Evolutionary conservation across 2,888 invertebrate species (phyloP).

Genomic region (Callyntrura guangdongensis): DNA sequence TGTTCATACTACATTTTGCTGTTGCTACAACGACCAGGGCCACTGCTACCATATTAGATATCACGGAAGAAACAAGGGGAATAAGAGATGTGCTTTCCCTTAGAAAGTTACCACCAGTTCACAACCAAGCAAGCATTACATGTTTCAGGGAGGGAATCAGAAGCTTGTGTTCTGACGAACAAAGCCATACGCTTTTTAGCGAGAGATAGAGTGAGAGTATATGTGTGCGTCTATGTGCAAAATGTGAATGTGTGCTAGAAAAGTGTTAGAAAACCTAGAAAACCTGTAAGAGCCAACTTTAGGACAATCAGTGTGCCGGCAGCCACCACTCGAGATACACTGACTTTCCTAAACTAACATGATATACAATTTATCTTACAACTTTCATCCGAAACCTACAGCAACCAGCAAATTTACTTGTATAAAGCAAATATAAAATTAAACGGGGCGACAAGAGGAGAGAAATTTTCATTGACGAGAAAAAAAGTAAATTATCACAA

Average conservation of each 20-base stretch:
- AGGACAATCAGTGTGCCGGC: conserved; percentile 80
- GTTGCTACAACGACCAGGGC: background rate
- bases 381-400: background rate
- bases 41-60: background rate
- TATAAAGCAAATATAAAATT: conserved; percentile 18
- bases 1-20: background rate
- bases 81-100: conserved; percentile 67
- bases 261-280: too few species aligned
- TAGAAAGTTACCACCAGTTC: background rate
- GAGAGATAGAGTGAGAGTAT: background rate
- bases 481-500: background rate
- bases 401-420: background rate
- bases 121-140: background rate
- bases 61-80: background rate
- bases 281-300: conserved; percentile 78
- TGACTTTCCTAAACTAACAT: background rate
- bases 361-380: conserved; percentile 34
- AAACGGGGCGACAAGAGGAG: background rate
- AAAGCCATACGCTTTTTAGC: background rate
- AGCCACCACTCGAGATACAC: conserved; percentile 78
- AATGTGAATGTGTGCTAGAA: conserved; percentile 66
- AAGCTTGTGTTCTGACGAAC: conserved; percentile 13
- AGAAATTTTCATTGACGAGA: conserved; percentile 20
- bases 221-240: conserved; percentile 6
- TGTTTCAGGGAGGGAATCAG: background rate